These are phyloP conservation scores for Microplitis demolitor DNA, from an alignment of 1,140 invertebrate genomes.

Conservation along the genomic window DNA sequence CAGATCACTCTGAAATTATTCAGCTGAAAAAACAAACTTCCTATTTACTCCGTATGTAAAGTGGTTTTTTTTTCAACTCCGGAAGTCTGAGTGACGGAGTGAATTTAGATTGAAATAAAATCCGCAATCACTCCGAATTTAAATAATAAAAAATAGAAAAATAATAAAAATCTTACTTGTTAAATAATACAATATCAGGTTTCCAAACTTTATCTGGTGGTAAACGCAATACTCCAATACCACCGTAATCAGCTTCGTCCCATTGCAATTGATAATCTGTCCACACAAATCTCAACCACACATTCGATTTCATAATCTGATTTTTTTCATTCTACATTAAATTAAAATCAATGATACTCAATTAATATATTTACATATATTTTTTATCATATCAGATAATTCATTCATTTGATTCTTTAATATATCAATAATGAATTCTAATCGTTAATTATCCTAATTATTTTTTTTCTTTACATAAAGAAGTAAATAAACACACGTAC, in stretches of 20 bases:
- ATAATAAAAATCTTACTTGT: conserved; percentile 81
- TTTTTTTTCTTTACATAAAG: not conserved
- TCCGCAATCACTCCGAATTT: too few relatives aligned
- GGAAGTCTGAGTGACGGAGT: too few relatives aligned
- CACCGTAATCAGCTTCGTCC: conserved; percentile 98
- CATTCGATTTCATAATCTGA: conserved; percentile 99
- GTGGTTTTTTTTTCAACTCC: too few relatives aligned
- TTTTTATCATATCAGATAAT: too few relatives aligned
- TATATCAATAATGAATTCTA: too few relatives aligned
- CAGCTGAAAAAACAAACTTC: too few relatives aligned
- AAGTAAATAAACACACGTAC: conserved; percentile 63
- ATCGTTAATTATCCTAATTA: too few relatives aligned
- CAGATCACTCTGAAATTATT: too few relatives aligned
- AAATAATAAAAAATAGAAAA: not conserved
- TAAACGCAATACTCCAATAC: conserved; percentile 92
- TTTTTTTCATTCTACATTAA: conserved; percentile 94
- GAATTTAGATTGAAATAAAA: too few relatives aligned
- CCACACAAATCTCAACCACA: conserved; percentile 97
- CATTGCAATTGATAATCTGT: conserved; percentile 97
- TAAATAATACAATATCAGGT: conserved; percentile 99
- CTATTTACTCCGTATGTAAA: too few relatives aligned
- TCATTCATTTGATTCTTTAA: not conserved
- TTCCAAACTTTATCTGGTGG: conserved; percentile 99
- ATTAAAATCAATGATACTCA: not conserved
- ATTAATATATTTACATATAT: not conserved